Conservation (phyloP, 2,113 vertebrate genomes). For the Cichladusa arquata region DNA sequence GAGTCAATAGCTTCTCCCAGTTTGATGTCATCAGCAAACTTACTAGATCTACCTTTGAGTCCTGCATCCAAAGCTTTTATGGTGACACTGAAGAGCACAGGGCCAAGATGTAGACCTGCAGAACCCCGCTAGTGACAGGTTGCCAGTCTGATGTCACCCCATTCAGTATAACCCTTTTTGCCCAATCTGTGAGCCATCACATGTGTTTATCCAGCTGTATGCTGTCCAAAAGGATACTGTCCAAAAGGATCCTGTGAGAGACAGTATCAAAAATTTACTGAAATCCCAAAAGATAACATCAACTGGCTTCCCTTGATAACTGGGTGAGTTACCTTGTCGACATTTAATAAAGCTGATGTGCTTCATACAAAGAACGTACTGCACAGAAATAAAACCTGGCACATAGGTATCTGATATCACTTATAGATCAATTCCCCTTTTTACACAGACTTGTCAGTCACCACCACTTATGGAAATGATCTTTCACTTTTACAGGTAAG, state of each 20-base stretch:
- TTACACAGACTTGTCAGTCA: background rate
- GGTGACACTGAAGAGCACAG: background rate
- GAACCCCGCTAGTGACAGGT: background rate
- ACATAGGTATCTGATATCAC: background rate
- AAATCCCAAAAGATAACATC: background rate
- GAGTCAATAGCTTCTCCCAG: background rate
- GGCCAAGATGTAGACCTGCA: background rate
- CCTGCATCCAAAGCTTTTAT: background rate
- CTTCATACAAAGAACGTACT: background rate
- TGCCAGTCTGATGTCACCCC: background rate
- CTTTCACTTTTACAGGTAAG: background rate
- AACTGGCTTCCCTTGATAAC: background rate
- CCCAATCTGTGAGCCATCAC: fast-evolving
- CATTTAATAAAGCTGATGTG: background rate
- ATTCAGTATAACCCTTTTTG: background rate
- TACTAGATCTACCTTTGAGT: background rate
- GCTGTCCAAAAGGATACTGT: background rate
- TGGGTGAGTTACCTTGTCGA: fast-evolving
- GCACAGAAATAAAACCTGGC: background rate
- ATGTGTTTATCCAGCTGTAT: background rate
- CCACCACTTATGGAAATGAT: background rate
- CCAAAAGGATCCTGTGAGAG: background rate
- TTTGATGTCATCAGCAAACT: background rate
- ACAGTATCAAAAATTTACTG: background rate
- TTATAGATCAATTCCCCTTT: background rate